Evolutionary conservation across 1,140 invertebrate species (phyloP), one percentile per base, ranked within the genome.

Genomic region (Aricia agestis): DNA sequence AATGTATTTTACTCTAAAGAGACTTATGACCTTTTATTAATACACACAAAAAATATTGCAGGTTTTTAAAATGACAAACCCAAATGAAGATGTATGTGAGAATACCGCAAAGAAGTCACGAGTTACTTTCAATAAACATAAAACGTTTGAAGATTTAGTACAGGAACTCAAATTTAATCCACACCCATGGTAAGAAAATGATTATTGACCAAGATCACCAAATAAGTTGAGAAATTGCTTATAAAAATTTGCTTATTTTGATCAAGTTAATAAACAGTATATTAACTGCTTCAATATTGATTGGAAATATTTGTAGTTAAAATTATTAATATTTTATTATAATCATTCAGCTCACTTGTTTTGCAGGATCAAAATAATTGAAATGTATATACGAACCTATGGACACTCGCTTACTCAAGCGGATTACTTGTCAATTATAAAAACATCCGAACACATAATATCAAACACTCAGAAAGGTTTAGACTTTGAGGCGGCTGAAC

Each of bases 341-440:
- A 36, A 36, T 36, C 5, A 36, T 13, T 52, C 45, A 74, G 72
- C 70, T 66, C 18, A 32, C 67, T 72, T 58, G 45, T 70, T 18
- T 83, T 87, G 58, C 58, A 92, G 90, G 89, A 68, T 89, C 72
- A 80, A 74, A 67, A 82, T 90, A 66, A 73, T 85, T 72, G 63
- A 78, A 19, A 74, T 73, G 18, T 92, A 90, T 72, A 74, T 86
- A 9, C 79, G 87, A 73, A 71, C 86, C 63, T 87, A 85, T 74
- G 76, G 78, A 17, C 9, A 58, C 17, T 72, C 76, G 32, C 25
- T 90, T 18, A 42, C 77, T n/a, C 18, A 18, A 52, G 17, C 67
- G 1, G 83, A 90, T 66, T 84, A 83, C 67, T 17, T 78, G 18
- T 63, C 57, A 42, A 67, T 89, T 25, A 17, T 88, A 6, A 76